Evolutionary conservation across 2,113 vertebrate species (phyloP).

Genomic region (Pseudorasbora parva): DNA sequence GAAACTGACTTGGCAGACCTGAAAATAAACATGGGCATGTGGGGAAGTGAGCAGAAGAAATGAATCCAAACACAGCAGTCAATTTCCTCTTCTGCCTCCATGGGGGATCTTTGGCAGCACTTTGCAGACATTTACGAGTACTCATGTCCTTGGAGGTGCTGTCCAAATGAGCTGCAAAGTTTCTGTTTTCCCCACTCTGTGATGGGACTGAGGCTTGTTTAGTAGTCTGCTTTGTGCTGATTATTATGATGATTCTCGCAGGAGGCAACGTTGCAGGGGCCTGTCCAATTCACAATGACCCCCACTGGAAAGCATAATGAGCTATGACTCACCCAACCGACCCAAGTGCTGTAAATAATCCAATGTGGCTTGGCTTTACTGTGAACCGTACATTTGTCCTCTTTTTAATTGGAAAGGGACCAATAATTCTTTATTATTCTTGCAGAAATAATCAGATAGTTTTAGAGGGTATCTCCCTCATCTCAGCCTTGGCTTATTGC

Average conservation of each 20-base stretch:
- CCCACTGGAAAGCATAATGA: conserved; percentile 34
- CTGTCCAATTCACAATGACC: conserved; percentile 20
- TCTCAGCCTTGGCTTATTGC: neutral
- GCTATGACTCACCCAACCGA: conserved; percentile 44
- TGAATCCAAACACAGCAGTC: conserved; percentile 35
- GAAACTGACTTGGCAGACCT: neutral
- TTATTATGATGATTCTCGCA: conserved; percentile 32
- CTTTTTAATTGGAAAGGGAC: conserved; percentile 16
- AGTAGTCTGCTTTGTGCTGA: conserved; percentile 33
- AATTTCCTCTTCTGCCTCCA: conserved; percentile 16
- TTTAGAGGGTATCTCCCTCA: neutral
- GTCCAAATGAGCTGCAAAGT: conserved; percentile 28
- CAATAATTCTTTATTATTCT: neutral
- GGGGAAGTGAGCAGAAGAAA: neutral
- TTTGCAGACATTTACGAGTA: neutral
- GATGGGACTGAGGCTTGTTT: conserved; percentile 25
- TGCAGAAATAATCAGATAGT: neutral
- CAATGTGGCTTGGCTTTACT: conserved; percentile 8
- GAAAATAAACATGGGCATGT: neutral
- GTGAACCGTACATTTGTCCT: conserved; percentile 27
- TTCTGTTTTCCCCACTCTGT: conserved; percentile 16
- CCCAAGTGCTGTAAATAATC: conserved; percentile 41
- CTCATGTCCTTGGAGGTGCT: conserved; percentile 17
- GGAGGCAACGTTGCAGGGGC: conserved; percentile 8
- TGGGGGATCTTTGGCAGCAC: conserved; percentile 25